These are phyloP conservation scores for Alcedo quadribrachys DNA, from an alignment of 2,797 vertebrate species.

Conservation along the genomic window DNA sequence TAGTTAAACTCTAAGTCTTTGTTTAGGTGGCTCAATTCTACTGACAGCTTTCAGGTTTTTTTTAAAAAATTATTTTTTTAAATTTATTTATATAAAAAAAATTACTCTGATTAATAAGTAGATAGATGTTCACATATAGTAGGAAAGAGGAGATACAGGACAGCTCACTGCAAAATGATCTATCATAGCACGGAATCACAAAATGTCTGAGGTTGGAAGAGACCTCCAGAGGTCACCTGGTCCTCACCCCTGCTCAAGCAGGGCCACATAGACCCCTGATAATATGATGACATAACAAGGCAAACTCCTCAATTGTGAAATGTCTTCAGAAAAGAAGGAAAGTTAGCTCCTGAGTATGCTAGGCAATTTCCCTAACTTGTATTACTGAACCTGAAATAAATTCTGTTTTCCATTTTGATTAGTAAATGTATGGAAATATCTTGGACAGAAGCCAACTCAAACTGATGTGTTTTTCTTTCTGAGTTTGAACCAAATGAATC, in stretches of 20 bases:
- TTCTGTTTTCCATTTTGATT: background rate
- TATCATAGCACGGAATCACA: background rate
- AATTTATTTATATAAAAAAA: no score
- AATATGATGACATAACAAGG: background rate
- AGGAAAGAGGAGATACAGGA: background rate
- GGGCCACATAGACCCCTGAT: background rate
- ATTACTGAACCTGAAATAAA: background rate
- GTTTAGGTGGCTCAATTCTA: background rate
- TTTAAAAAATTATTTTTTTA: no score
- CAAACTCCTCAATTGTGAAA: background rate
- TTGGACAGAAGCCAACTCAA: background rate
- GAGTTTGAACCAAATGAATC: background rate
- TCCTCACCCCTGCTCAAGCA: background rate
- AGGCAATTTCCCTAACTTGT: background rate
- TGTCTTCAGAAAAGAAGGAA: background rate
- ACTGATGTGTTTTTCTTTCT: background rate
- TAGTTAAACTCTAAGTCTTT: background rate
- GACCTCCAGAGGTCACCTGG: background rate
- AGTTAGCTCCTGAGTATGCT: background rate
- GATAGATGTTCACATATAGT: background rate
- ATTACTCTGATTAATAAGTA: background rate
- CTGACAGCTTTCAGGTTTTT: background rate
- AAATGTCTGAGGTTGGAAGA: background rate
- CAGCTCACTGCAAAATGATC: background rate
- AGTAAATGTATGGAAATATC: background rate